A percentile compares a stretch with the other conserved stretches of the same genome.
Evolutionary conservation across 2,113 vertebrate genomes (phyloP).

Genomic region (Motacilla tschutschensis): DNA sequence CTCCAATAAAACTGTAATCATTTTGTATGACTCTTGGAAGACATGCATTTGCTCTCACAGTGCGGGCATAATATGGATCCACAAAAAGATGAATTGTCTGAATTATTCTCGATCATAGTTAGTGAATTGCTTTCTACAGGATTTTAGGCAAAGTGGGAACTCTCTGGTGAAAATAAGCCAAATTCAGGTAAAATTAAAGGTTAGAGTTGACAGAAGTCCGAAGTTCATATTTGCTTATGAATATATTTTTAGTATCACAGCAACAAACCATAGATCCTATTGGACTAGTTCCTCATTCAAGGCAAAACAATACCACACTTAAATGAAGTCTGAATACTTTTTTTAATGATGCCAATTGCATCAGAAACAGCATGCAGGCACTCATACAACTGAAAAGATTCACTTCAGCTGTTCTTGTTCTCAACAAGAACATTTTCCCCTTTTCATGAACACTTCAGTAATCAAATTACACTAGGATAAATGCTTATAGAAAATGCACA

Average conservation of each 20-base stretch:
- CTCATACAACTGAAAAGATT: neutral
- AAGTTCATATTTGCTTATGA: neutral
- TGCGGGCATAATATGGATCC: neutral
- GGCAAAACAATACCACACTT: neutral
- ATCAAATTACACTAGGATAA: constrained; percentile 5
- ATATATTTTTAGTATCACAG: neutral
- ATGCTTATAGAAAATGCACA: neutral
- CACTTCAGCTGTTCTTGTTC: neutral
- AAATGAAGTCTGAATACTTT: neutral
- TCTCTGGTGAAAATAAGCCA: neutral
- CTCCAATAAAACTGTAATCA: neutral
- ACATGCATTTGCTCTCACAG: neutral
- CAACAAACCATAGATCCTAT: neutral
- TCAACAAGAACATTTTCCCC: neutral
- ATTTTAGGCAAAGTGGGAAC: neutral
- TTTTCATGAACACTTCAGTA: neutral
- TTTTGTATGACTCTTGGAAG: neutral
- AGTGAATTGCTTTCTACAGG: neutral
- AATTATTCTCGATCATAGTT: neutral
- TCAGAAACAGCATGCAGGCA: neutral
- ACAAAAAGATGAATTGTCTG: neutral
- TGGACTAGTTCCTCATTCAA: neutral
- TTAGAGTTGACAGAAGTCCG: neutral
- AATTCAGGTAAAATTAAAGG: neutral
- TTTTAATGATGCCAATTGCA: neutral